Evolutionary conservation across 2,797 vertebrate species (phyloP).

Genomic region (Takifugu ocellatus): DNA sequence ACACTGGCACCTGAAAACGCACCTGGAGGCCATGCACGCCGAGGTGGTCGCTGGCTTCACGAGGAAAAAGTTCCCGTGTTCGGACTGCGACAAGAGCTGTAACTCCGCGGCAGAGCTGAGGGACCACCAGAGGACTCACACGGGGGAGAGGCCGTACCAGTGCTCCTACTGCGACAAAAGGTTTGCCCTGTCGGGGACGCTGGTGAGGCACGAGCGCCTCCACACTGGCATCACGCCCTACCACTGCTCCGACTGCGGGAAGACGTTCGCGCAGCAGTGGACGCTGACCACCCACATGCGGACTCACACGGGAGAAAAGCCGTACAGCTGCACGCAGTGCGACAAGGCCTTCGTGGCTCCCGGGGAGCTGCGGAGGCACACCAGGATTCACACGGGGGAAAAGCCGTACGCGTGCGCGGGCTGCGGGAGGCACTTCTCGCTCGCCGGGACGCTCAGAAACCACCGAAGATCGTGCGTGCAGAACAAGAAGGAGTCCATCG

Average conservation of each 20-base stretch:
- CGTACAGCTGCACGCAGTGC: conserved; percentile 69
- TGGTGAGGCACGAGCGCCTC: conserved; percentile 71
- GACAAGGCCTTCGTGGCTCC: conserved; percentile 70
- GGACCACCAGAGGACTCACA: conserved; percentile 72
- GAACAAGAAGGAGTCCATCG: conserved; percentile 24
- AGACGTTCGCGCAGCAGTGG: conserved; percentile 75
- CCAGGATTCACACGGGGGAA: conserved; percentile 70
- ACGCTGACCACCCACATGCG: conserved; percentile 73
- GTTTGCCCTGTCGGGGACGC: conserved; percentile 67
- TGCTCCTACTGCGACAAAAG: conserved; percentile 73
- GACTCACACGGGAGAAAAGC: conserved; percentile 71
- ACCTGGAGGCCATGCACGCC: conserved; percentile 71
- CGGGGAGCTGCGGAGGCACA: conserved; percentile 69
- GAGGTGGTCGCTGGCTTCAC: conserved; percentile 61
- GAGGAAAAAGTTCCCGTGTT: conserved; percentile 69
- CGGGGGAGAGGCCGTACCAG: conserved; percentile 71
- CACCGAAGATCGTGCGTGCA: conserved; percentile 63
- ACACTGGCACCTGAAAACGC: conserved; percentile 73
- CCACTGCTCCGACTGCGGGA: conserved; percentile 70
- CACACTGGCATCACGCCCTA: conserved; percentile 73
- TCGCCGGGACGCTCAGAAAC: conserved; percentile 71
- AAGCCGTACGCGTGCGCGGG: conserved; percentile 68
- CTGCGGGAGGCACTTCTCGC: conserved; percentile 67
- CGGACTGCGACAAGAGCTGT: conserved; percentile 70
- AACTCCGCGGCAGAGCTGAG: conserved; percentile 70